These are phyloP conservation scores for Pantherophis guttatus DNA, from an alignment of 2,113 vertebrate genomes.

Conservation along the genomic window DNA sequence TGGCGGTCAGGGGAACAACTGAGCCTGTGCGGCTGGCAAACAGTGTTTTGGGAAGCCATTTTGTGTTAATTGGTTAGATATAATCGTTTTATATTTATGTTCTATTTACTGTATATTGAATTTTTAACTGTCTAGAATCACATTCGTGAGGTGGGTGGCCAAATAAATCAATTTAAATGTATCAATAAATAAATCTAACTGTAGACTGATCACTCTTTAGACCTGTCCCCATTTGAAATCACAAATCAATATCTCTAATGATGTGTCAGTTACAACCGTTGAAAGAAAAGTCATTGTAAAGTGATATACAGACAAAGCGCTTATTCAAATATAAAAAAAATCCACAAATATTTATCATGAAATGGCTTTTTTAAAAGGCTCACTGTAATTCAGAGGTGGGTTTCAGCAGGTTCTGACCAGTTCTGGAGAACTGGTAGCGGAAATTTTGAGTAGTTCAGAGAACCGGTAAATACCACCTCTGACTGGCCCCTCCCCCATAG, in stretches of 20 bases:
- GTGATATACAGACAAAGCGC: slow-evolving; percentile 1
- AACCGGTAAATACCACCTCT: no score
- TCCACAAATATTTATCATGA: background rate
- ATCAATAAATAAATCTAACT: slow-evolving; percentile 15
- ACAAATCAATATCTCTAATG: slow-evolving; percentile 40
- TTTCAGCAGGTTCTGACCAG: no score
- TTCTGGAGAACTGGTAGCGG: no score
- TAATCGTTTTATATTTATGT: background rate
- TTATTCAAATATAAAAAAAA: background rate
- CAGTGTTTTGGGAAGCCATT: background rate
- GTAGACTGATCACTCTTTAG: slow-evolving; percentile 42
- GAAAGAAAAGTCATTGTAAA: slow-evolving; percentile 13
- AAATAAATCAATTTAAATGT: background rate
- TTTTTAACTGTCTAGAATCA: background rate
- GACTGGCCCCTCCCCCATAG: no score
- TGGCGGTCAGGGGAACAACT: background rate
- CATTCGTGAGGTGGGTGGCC: background rate
- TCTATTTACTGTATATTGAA: background rate
- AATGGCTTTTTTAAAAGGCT: background rate
- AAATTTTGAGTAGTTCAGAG: no score
- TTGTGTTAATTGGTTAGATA: background rate
- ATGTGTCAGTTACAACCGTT: slow-evolving; percentile 31
- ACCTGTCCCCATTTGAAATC: slow-evolving; percentile 23
- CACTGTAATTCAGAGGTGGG: background rate
- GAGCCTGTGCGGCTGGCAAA: background rate